These are phyloP conservation scores for Leptoteleia sp. DNA, from an alignment of 1,140 invertebrate genomes.

Conservation along the genomic window DNA sequence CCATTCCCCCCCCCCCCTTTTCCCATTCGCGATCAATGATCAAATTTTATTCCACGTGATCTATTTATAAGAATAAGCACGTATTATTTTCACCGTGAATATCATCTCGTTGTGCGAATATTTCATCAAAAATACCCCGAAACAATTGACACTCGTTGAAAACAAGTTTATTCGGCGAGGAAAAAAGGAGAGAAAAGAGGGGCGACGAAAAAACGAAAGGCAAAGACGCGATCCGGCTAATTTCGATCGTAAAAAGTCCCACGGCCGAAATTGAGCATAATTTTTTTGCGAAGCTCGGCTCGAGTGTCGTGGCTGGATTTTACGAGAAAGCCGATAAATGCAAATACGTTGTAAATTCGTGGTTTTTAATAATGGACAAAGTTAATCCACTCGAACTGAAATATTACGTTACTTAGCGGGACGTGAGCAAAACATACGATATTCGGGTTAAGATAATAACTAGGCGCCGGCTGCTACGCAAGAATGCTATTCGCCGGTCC, in stretches of 20 bases:
- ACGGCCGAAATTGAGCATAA: conserved; percentile 27
- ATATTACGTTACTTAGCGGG: conserved; percentile 57
- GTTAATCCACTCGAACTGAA: conserved; percentile 46
- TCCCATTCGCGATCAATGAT: too few species aligned
- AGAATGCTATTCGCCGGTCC: conserved; percentile 70
- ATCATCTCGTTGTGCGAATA: too few species aligned
- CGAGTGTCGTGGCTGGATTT: conserved; percentile 36
- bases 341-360: conserved; percentile 50
- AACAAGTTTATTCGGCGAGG: conserved; percentile 2
- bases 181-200: too few species aligned
- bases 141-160: conserved; percentile 2
- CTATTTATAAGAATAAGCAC: too few species aligned
- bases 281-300: conserved; percentile 11
- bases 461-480: conserved; percentile 73
- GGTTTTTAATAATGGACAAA: conserved; percentile 46
- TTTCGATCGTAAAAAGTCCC: conserved; percentile 16
- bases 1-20: too few species aligned
- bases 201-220: conserved; percentile 11
- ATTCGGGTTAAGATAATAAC: conserved; percentile 77
- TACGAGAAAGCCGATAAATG: conserved; percentile 45
- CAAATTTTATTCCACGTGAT: too few species aligned
- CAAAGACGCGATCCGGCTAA: conserved; percentile 19
- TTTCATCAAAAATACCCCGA: neutral
- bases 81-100: too few species aligned
- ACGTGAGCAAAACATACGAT: conserved; percentile 60